These are phyloP conservation scores for Chirona hameri DNA, from an alignment of 2,888 invertebrate genomes.

Conservation along the genomic window DNA sequence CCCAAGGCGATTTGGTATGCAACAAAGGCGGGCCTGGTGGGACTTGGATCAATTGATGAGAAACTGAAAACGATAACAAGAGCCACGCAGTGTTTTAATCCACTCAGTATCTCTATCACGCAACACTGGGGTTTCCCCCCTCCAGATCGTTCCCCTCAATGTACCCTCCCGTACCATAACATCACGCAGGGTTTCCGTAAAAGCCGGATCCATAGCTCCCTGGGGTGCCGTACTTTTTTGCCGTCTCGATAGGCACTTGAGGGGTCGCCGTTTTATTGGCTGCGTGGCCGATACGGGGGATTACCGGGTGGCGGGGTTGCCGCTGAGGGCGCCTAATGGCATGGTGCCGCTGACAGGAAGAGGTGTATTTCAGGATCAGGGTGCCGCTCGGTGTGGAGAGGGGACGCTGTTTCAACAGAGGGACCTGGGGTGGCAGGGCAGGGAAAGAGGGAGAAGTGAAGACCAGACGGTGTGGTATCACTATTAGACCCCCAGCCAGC, in stretches of 20 bases:
- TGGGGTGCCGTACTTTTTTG: not conserved
- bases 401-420: not conserved
- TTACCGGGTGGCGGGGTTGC: not conserved
- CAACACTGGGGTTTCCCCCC: not conserved
- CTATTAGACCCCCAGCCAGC: too few relatives aligned
- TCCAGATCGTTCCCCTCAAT: not conserved
- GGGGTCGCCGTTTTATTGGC: constrained; percentile 5
- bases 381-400: not conserved
- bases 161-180: not conserved
- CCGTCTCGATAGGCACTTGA: not conserved
- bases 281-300: not conserved
- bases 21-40: too few relatives aligned
- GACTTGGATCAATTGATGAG: too few relatives aligned
- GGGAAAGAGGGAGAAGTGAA: not conserved
- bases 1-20: too few relatives aligned
- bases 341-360: not conserved
- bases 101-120: not conserved
- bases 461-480: not conserved
- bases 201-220: not conserved
- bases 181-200: not conserved
- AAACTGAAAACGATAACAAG: not conserved
- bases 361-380: not conserved
- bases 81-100: not conserved
- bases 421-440: not conserved
- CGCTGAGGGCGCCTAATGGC: not conserved